Evolutionary conservation across 2,113 vertebrate species (phyloP).

Genomic region (Struthidea cinerea): DNA sequence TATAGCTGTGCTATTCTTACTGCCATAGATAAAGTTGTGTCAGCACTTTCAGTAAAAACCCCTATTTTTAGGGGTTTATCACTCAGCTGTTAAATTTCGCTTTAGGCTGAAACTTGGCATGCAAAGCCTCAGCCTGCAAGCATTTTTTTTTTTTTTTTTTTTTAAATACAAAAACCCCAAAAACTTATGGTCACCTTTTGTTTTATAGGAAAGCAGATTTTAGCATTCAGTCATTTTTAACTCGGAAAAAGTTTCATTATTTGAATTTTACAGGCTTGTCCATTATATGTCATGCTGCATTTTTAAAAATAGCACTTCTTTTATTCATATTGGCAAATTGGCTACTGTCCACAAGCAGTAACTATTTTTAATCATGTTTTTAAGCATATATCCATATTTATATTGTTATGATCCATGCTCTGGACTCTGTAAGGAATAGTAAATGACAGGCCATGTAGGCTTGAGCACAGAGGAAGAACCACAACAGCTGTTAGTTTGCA

Average conservation of each 20-base stretch:
- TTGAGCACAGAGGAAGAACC: background rate
- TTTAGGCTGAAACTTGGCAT: slow-evolving; percentile 59
- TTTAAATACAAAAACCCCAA: background rate
- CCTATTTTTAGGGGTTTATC: slow-evolving; percentile 66
- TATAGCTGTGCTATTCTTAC: background rate
- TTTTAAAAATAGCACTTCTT: background rate
- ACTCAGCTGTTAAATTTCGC: slow-evolving; percentile 44
- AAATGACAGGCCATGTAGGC: slow-evolving; percentile 27
- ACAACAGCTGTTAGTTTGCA: slow-evolving; percentile 41
- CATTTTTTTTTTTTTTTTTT: background rate
- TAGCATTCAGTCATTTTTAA: slow-evolving; percentile 17
- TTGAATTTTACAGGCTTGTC: slow-evolving; percentile 15
- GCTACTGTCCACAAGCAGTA: slow-evolving; percentile 18
- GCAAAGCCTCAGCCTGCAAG: slow-evolving; percentile 31
- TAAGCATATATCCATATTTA: slow-evolving; percentile 57
- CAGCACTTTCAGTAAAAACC: slow-evolving; percentile 41
- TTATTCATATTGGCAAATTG: slow-evolving; percentile 42
- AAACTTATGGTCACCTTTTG: background rate
- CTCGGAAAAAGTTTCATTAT: slow-evolving; percentile 24
- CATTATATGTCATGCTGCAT: slow-evolving; percentile 16
- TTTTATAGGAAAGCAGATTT: slow-evolving; percentile 10
- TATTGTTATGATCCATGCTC: slow-evolving; percentile 28
- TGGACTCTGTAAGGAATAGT: slow-evolving; percentile 35
- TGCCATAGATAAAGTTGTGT: slow-evolving; percentile 12
- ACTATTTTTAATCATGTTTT: slow-evolving; percentile 56